A percentile compares a stretch with the other conserved stretches of the same genome.
phyloP scores from a whole-genome alignment of 2,888 invertebrate genomes.

The Pimpla rufipes region DNA sequence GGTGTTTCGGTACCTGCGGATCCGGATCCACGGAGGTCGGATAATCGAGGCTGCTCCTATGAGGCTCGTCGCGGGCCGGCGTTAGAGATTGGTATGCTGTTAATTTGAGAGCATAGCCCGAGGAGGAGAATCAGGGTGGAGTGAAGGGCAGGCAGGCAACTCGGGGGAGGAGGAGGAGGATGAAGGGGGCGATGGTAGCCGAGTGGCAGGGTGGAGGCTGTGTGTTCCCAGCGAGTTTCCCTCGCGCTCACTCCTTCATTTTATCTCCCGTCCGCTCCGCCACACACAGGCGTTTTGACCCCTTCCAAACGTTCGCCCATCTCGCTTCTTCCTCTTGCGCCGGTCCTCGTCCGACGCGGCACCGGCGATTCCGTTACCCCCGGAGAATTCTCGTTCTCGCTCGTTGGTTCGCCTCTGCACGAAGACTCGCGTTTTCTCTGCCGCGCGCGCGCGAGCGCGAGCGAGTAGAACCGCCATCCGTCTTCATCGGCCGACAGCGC shows the following conservation, averaged over 20 bases:
- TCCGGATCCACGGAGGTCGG: slow-evolving; percentile 54
- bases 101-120: slow-evolving; percentile 84
- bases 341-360: slow-evolving; percentile 27
- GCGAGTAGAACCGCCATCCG: slow-evolving; percentile 83
- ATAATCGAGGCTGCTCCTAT: slow-evolving; percentile 42
- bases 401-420: slow-evolving; percentile 61
- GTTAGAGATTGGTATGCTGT: slow-evolving; percentile 84
- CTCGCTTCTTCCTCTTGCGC: slow-evolving; percentile 45
- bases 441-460: slow-evolving; percentile 40
- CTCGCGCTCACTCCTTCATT: slow-evolving; percentile 66
- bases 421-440: slow-evolving; percentile 73
- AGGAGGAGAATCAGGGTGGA: slow-evolving; percentile 75
- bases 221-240: slow-evolving; percentile 71
- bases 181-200: slow-evolving; percentile 57
- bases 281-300: slow-evolving; percentile 29
- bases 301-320: slow-evolving; percentile 48
- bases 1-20: slow-evolving; percentile 55
- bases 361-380: slow-evolving; percentile 60
- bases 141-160: slow-evolving; percentile 64
- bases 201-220: slow-evolving; percentile 65
- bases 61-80: slow-evolving; percentile 71
- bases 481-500: slow-evolving; percentile 86
- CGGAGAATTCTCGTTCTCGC: slow-evolving; percentile 63
- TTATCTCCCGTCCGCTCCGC: slow-evolving; percentile 55
- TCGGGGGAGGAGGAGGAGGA: too few species aligned